Evolutionary conservation across 2,113 vertebrate species (phyloP).

Genomic region (Elachura formosa): DNA sequence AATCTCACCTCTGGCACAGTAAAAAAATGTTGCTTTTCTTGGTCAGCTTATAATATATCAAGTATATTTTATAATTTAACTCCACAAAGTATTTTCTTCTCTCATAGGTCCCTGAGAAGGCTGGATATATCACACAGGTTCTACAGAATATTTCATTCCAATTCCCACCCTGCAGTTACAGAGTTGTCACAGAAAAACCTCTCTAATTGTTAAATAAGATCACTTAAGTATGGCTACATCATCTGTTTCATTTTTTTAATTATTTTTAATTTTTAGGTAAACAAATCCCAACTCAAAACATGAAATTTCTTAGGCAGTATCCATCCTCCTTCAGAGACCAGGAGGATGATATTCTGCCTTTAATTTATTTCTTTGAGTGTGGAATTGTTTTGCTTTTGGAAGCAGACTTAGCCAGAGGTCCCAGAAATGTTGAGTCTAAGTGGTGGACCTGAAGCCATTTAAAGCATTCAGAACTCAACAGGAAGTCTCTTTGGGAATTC

Average conservation of each 20-base stretch:
- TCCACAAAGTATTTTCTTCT: not conserved
- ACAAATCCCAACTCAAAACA: rapidly evolving
- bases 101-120: not conserved
- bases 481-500: not conserved
- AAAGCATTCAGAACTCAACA: not conserved
- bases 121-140: not conserved
- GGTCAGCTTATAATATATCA: not conserved
- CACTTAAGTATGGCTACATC: not conserved
- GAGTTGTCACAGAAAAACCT: not conserved
- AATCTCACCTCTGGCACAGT: not conserved
- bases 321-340: not conserved
- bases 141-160: not conserved
- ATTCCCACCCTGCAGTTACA: not conserved
- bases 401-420: not conserved
- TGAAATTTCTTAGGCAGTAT: not conserved
- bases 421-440: not conserved
- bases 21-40: conserved; percentile 14
- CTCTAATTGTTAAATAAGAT: not conserved
- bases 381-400: too few relatives aligned
- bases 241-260: not conserved
- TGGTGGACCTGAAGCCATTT: not conserved
- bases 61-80: not conserved
- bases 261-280: not conserved
- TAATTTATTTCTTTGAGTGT: not conserved
- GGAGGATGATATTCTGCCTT: not conserved